phyloP scores from a whole-genome alignment of 2,797 vertebrate species.

The Macrochelys suwanniensis region DNA sequence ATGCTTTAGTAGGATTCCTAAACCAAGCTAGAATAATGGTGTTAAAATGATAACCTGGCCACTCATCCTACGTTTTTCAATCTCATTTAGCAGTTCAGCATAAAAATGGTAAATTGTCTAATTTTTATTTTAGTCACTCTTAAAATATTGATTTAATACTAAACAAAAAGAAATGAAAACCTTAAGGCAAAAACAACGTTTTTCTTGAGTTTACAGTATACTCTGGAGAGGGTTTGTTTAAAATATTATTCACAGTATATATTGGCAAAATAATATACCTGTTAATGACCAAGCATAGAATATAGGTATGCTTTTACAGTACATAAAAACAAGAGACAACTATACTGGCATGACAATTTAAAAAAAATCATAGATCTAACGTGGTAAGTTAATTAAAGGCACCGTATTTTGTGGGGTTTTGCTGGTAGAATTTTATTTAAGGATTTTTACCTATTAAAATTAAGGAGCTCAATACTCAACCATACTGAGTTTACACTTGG shows the following conservation, averaged over 20 bases:
- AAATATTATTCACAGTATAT: conserved; percentile 59
- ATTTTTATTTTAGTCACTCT: conserved; percentile 74
- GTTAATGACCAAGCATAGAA: conserved; percentile 69
- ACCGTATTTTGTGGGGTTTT: conserved; percentile 72
- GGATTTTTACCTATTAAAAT: conserved; percentile 62
- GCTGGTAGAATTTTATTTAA: conserved; percentile 54
- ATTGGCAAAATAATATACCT: conserved; percentile 71
- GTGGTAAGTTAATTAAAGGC: conserved; percentile 71
- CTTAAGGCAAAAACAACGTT: conserved; percentile 74
- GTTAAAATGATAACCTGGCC: conserved; percentile 65
- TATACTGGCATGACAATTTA: conserved; percentile 58
- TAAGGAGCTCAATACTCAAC: conserved; percentile 55
- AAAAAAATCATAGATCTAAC: conserved; percentile 71
- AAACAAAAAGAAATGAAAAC: conserved; percentile 75
- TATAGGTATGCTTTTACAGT: conserved; percentile 56
- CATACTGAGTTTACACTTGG: conserved; percentile 33
- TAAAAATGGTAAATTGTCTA: conserved; percentile 71
- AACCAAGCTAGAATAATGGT: conserved; percentile 50
- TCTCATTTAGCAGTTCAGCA: conserved; percentile 49
- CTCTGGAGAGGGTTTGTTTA: conserved; percentile 65
- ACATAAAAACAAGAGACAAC: conserved; percentile 65
- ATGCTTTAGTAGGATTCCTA: conserved; percentile 51
- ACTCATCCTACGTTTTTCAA: conserved; percentile 47
- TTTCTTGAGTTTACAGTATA: conserved; percentile 74
- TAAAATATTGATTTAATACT: conserved; percentile 77